Evolutionary conservation across 64 coral and sea anemone genomes (phyloP).

Genomic region (Exaiptasia diaphana): DNA sequence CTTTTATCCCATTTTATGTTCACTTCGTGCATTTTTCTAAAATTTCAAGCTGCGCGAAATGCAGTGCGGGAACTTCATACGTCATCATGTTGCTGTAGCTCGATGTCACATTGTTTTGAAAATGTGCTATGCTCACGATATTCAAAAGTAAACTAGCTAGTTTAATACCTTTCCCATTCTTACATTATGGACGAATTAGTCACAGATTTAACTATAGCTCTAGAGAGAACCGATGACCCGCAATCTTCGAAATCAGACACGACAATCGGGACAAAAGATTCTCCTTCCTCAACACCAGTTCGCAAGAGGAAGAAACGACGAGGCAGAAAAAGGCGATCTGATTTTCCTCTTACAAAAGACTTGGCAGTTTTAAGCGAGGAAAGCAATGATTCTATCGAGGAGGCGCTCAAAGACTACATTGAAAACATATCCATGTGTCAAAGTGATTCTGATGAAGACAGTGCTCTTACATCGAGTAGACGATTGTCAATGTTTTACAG

Average conservation of each 20-base stretch:
- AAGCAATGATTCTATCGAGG: slow-evolving; percentile 91
- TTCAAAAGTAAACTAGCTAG: no score
- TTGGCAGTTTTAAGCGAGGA: slow-evolving; percentile 61
- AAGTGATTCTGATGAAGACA: slow-evolving; percentile 77
- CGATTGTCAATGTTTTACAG: slow-evolving; percentile 38
- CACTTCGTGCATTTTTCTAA: no score
- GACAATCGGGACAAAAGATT: slow-evolving; percentile 76
- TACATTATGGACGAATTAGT: slow-evolving; percentile 80
- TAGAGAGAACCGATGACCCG: slow-evolving; percentile 69
- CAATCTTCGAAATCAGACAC: slow-evolving; percentile 84
- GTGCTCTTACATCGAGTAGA: slow-evolving; percentile 41
- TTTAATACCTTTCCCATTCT: no score
- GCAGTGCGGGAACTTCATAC: no score
- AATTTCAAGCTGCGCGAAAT: no score
- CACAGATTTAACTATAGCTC: slow-evolving; percentile 64
- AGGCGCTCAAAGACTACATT: slow-evolving; percentile 86
- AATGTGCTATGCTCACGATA: no score
- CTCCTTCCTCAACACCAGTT: slow-evolving; percentile 74
- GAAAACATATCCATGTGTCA: slow-evolving; percentile 91
- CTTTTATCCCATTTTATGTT: no score
- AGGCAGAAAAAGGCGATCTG: slow-evolving; percentile 80
- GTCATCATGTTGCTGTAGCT: no score
- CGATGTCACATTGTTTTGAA: no score
- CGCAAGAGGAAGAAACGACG: slow-evolving; percentile 59
- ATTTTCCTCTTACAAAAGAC: slow-evolving; percentile 70